Base-by-base conservation (phyloP, 1,140 invertebrate genomes). In the Monomorium pharaonis region DNA sequence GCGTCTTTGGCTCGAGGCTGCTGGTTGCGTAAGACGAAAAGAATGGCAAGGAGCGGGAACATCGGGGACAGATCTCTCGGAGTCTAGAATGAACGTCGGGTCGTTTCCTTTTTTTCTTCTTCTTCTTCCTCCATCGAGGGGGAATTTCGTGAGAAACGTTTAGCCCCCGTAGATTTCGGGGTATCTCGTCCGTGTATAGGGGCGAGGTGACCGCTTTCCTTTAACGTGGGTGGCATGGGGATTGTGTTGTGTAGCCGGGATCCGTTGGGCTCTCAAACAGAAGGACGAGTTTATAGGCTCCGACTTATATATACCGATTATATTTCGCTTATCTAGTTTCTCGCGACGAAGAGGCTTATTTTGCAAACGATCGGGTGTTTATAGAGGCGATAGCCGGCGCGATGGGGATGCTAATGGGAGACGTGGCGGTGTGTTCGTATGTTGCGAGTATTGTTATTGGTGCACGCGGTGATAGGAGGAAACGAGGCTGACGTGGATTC, bases 11-110 rank as follows among this genome's bases (percentile, higher is more conserved):
- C 78, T 83, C 54, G 78, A 72, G 67, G 65, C 78, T 30, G 78
- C 69, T 60, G 67, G 67, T 83, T 83, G 60, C 74, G 83, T 75
- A 85, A 85, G 60, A 78, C 49, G 83, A 78, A 77, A 84, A 84
- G 70, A 77, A 81, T 44, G 78, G 63, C 69, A 58, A 72, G 51
- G 44, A 83, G 51, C 37, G 67, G 42, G 78, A n/a, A 74, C 37
- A 21, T 24, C 33, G 33, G 24, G 78, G 65, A 56, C 37, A 72
- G 37, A 16, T 37, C 65, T 80, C 77, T 1, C 2, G 78, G 60
- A 18, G 16, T 27, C 51, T 42, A n/a, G n/a, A 44, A 74, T 24
- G 78, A 58, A 83, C 56, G 51, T 37, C 10, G 49, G 37, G 12
- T 44, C 65, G 18, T 69, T 54, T 24, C 24, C n/a, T 30, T 63